Evolutionary conservation across 1,140 invertebrate genomes (phyloP).

Genomic region (Apolygus lucorum): DNA sequence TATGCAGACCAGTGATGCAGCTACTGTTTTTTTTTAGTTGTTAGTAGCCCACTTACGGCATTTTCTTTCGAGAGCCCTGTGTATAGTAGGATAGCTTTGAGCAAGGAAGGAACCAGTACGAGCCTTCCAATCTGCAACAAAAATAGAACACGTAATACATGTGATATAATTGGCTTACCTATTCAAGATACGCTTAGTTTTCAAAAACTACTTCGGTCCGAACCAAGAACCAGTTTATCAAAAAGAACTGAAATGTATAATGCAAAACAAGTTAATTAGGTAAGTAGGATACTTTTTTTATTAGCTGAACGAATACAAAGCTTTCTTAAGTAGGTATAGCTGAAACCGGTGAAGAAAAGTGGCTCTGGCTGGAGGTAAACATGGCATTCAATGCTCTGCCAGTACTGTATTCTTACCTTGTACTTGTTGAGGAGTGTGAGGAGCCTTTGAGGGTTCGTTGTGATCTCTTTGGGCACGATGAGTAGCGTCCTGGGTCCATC

Average conservation of each 20-base stretch:
- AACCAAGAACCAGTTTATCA: too few species aligned
- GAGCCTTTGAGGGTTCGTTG: conserved; percentile 64
- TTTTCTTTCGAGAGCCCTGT: conserved; percentile 40
- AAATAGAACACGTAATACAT: background rate
- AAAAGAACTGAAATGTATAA: too few species aligned
- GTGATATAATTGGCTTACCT: too few species aligned
- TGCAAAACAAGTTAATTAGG: too few species aligned
- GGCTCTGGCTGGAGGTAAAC: too few species aligned
- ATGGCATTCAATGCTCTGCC: background rate
- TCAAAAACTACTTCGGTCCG: too few species aligned
- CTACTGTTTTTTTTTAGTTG: too few species aligned
- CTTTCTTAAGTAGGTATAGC: background rate
- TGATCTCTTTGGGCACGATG: conserved; percentile 58
- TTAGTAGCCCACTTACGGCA: background rate
- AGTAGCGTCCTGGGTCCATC: conserved; percentile 48
- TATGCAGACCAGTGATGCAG: too few species aligned
- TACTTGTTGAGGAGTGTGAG: conserved; percentile 56
- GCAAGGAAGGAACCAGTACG: conserved; percentile 71
- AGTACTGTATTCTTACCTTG: conserved; percentile 44
- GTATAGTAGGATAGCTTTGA: conserved; percentile 66
- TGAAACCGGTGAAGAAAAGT: background rate
- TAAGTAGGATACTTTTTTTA: too few species aligned
- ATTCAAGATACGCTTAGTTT: too few species aligned
- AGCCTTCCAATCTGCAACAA: conserved; percentile 60
- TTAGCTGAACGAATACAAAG: too few species aligned